These are phyloP conservation scores for Cetonia aurata DNA, from an alignment of 2,888 invertebrate genomes.

Conservation along the genomic window DNA sequence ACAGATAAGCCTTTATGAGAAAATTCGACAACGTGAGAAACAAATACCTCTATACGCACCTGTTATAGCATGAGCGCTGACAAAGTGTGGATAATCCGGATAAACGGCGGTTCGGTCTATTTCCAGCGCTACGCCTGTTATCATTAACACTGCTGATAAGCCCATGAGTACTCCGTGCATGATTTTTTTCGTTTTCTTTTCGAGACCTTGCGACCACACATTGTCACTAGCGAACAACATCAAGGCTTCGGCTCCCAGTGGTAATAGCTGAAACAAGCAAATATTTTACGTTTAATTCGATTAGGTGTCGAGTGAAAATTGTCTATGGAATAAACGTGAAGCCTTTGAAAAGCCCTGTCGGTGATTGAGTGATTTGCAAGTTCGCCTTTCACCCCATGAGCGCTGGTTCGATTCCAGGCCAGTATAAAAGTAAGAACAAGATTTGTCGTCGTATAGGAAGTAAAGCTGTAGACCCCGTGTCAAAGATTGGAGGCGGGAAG, in stretches of 20 bases:
- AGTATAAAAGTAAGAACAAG: too few relatives aligned
- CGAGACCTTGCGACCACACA: slow-evolving; percentile 51
- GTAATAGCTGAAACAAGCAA: slow-evolving; percentile 55
- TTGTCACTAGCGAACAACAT: slow-evolving; percentile 56
- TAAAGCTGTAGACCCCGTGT: too few relatives aligned
- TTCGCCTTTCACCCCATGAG: too few relatives aligned
- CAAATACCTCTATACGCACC: slow-evolving; percentile 51
- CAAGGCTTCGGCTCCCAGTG: slow-evolving; percentile 57
- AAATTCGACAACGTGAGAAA: background rate
- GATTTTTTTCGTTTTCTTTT: slow-evolving; percentile 50
- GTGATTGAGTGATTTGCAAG: too few relatives aligned
- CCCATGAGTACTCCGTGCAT: slow-evolving; percentile 55
- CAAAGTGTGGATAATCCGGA: slow-evolving; percentile 53
- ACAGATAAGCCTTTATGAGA: background rate
- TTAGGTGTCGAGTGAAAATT: background rate
- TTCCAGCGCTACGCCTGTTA: slow-evolving; percentile 57
- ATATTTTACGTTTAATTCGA: too few relatives aligned
- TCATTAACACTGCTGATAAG: slow-evolving; percentile 51
- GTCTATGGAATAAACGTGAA: background rate
- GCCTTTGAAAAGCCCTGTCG: too few relatives aligned
- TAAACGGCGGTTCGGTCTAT: slow-evolving; percentile 52
- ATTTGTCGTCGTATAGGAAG: too few relatives aligned
- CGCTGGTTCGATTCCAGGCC: too few relatives aligned
- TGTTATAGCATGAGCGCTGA: slow-evolving; percentile 56
- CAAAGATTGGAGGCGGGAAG: too few relatives aligned